Evolutionary conservation across 1,140 invertebrate species (phyloP).

Genomic region (Pseudachorutes palmiensis): DNA sequence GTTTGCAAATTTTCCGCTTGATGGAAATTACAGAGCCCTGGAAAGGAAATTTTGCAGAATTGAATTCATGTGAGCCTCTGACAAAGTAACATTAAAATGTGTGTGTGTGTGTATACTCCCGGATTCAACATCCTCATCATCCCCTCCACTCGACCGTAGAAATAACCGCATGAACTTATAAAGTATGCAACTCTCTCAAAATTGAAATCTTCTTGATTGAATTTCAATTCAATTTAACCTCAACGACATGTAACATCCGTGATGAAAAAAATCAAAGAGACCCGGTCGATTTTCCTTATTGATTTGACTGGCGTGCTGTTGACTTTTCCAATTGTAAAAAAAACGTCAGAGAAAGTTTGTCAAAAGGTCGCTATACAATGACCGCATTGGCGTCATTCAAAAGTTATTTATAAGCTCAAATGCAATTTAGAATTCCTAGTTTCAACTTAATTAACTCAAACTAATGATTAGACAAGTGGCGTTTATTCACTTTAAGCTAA

Average conservation of each 20-base stretch:
- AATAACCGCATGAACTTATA: not conserved
- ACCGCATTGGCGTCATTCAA: too few species aligned
- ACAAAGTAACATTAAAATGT: not conserved
- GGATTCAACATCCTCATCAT: not conserved
- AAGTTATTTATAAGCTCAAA: not conserved
- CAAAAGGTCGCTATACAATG: too few species aligned
- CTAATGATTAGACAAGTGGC: too few species aligned
- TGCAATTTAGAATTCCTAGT: too few species aligned
- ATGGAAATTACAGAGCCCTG: not conserved
- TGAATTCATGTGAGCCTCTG: not conserved
- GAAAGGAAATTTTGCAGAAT: not conserved
- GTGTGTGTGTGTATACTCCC: too few species aligned
- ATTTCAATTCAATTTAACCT: slow-evolving; percentile 12
- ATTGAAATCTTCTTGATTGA: slow-evolving; percentile 9
- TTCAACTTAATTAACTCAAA: too few species aligned
- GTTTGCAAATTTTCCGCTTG: not conserved
- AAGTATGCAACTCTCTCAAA: not conserved
- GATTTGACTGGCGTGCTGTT: not conserved
- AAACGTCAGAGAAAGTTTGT: too few species aligned
- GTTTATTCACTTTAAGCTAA: too few species aligned
- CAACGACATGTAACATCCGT: too few species aligned
- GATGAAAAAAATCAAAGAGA: not conserved
- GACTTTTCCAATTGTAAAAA: too few species aligned
- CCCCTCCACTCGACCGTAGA: not conserved
- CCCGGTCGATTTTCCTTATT: not conserved